Percentiles rank a stretch among this genome's conserved stretches.
Conservation (phyloP, 2,888 invertebrate species). For the Altica lythri region DNA sequence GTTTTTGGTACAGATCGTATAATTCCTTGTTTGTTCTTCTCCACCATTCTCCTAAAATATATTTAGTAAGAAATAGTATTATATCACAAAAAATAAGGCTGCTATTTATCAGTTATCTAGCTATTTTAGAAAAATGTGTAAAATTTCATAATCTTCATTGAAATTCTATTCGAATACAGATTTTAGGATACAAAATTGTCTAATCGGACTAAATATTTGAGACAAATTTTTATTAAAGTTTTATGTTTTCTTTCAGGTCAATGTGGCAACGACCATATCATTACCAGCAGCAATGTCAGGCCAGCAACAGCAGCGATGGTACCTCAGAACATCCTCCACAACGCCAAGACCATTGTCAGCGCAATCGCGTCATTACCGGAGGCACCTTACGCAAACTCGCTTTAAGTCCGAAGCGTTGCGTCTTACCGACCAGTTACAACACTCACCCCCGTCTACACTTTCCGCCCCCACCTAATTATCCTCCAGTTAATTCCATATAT, state of each 20-base stretch:
- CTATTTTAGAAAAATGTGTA: too few relatives aligned
- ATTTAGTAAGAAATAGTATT: too few relatives aligned
- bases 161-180: too few relatives aligned
- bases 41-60: too few relatives aligned
- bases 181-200: too few relatives aligned
- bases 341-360: constrained; percentile 29
- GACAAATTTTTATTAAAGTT: too few relatives aligned
- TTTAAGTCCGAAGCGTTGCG: constrained; percentile 27
- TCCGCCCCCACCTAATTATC: constrained; percentile 73
- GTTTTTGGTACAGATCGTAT: too few relatives aligned
- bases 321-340: constrained; percentile 43
- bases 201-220: too few relatives aligned
- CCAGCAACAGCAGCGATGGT: constrained; percentile 30
- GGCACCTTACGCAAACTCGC: constrained; percentile 30
- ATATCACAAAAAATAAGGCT: too few relatives aligned
- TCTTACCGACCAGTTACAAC: constrained; percentile 32
- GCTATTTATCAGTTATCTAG: too few relatives aligned
- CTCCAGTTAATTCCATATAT: constrained; percentile 72
- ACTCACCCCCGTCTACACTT: constrained; percentile 47
- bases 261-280: constrained; percentile 52
- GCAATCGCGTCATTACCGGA: constrained; percentile 16
- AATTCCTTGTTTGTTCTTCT: too few relatives aligned
- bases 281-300: constrained; percentile 46
- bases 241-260: constrained; percentile 47
- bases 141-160: too few relatives aligned